These are phyloP conservation scores for Oxystoma pomonae DNA, from an alignment of 2,888 invertebrate species.

Conservation along the genomic window DNA sequence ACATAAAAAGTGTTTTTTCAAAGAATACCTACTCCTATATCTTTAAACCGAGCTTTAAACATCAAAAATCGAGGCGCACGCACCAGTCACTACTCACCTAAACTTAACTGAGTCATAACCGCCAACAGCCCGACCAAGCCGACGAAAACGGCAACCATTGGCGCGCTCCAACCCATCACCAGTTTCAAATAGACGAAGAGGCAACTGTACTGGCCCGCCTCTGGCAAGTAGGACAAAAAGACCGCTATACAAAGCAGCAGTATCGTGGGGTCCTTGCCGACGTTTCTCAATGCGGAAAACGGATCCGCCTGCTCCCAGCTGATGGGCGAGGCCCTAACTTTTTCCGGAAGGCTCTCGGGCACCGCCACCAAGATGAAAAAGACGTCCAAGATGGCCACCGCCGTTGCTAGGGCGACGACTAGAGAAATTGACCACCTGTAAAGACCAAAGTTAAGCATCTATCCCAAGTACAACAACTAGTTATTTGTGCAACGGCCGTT, in stretches of 20 bases:
- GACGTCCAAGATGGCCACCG: conserved; percentile 93
- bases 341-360: conserved; percentile 96
- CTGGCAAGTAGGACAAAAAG: conserved; percentile 95
- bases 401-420: conserved; percentile 93
- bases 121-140: conserved; percentile 95
- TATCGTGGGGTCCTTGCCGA: conserved; percentile 93
- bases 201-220: conserved; percentile 98
- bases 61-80: no score
- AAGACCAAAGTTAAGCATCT: no score
- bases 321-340: conserved; percentile 73
- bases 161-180: conserved; percentile 91
- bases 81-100: no score
- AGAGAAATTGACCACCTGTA: conserved; percentile 62
- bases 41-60: no score
- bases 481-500: no score
- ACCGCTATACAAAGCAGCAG: conserved; percentile 96
- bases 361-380: conserved; percentile 98
- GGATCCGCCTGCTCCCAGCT: conserved; percentile 99
- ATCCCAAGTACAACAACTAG: no score
- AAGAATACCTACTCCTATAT: no score
- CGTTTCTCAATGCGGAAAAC: conserved; percentile 87
- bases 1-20: no score
- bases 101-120: conserved; percentile 88
- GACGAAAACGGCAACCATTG: conserved; percentile 96
- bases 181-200: conserved; percentile 98